Evolutionary conservation across 2,888 invertebrate genomes (phyloP), one percentile per base, ranked within the genome.

Genomic region (Callyntrura guangdongensis): DNA sequence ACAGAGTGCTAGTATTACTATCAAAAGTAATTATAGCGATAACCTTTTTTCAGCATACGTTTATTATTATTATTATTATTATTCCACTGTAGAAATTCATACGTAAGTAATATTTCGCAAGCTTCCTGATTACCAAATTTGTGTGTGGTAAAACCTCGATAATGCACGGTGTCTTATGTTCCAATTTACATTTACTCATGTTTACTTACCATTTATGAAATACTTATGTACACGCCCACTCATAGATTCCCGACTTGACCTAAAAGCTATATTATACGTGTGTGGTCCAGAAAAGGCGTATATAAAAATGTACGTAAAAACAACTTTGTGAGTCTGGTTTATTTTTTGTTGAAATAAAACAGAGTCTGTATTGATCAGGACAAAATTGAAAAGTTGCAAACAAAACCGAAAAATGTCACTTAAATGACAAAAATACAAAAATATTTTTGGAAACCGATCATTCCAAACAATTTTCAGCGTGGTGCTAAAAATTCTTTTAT

Each of bases 41-140:
- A 72, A 47, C 72, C 72, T 72, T 8, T 17, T 4, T 25, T 20
- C 47, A 47, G 36, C 36, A 36, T 36, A 36, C 36, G 6, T 36
- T 36, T 36, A 36, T 36, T 36, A 36, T 36, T 36, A 36, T 36
- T 36, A 36, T 36, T 47, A 20, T 72, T 9, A 47, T 47, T 47
- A 17, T 72, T 72, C 1, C 20, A 22, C 47, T 47, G 14, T 5
- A 11, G 12, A 47, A 6, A 45, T 72, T 4, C 6, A n/a, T 17
- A 47, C n/a, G 8, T 72, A 72, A 72, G 45, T 45, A 14, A 20
- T 9, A 20, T 72, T 72, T 72, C 47, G 72, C 72, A 72, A 72
- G 72, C n/a, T 69, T 69, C 45, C 20, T 20, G 45, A 47, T 72
- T 72, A 20, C 17, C 11, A 72, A 72, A 72, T 27, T 2, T 36